Evolutionary conservation across 2,888 invertebrate genomes (phyloP).

Genomic region (Alviniconcha strummeri): DNA sequence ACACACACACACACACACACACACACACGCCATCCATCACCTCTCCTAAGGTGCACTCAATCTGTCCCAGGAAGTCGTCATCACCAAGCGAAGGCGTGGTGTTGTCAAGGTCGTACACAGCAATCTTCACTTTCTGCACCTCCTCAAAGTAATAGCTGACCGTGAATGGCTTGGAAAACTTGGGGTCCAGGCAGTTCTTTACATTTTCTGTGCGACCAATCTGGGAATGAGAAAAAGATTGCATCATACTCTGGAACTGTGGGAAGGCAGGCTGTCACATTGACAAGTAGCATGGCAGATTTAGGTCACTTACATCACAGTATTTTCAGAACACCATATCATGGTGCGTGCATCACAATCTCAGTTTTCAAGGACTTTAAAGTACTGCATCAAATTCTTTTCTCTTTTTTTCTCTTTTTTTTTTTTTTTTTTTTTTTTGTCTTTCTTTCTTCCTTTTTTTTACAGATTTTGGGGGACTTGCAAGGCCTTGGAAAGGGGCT

Average conservation of each 20-base stretch:
- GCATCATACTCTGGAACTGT: slow-evolving; percentile 26
- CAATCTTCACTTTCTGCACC: slow-evolving; percentile 77
- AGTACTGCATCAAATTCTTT: too few relatives aligned
- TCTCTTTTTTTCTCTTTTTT: background rate
- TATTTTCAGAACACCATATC: background rate
- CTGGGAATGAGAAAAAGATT: slow-evolving; percentile 43
- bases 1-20: too few relatives aligned
- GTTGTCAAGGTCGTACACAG: slow-evolving; percentile 73
- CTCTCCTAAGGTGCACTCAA: slow-evolving; percentile 71
- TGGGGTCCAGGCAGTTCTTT: slow-evolving; percentile 69
- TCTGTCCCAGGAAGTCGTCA: slow-evolving; percentile 69
- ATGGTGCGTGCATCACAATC: background rate
- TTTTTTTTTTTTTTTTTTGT: too few relatives aligned
- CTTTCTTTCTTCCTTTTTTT: too few relatives aligned
- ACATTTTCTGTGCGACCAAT: slow-evolving; percentile 72
- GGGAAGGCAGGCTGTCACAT: background rate
- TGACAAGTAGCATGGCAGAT: background rate
- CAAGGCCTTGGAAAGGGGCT: too few relatives aligned
- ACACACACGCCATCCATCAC: slow-evolving; percentile 41
- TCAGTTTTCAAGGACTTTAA: background rate
- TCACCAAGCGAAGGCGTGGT: slow-evolving; percentile 57
- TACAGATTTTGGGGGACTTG: too few relatives aligned
- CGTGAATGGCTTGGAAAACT: slow-evolving; percentile 73
- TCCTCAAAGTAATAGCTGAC: slow-evolving; percentile 78
- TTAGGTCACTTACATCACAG: background rate